phyloP scores from a whole-genome alignment of 1,140 invertebrate species.

The Lysiphlebus fabarum region DNA sequence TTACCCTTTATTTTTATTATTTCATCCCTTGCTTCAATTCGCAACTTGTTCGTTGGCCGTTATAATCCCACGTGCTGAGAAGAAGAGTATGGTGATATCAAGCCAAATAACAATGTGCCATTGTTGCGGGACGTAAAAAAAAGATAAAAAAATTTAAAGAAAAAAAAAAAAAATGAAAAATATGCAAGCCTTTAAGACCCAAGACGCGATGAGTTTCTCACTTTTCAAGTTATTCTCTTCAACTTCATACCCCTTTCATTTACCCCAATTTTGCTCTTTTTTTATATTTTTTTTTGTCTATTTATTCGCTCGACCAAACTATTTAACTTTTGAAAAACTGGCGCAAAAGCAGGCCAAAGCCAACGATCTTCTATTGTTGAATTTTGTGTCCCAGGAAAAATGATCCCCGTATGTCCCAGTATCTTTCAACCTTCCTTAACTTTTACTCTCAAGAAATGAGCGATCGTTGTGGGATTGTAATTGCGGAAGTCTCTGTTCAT shows the following conservation, averaged over 20 bases:
- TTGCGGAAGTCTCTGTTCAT: no score
- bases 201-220: slow-evolving; percentile 25
- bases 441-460: no score
- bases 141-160: no score
- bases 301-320: slow-evolving; percentile 5
- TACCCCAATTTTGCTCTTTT: slow-evolving; percentile 13
- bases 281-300: neutral
- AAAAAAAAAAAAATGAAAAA: slow-evolving; percentile 32
- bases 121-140: slow-evolving; percentile 29
- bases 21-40: slow-evolving; percentile 10
- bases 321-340: neutral
- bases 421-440: neutral
- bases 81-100: neutral
- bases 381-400: neutral
- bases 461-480: no score
- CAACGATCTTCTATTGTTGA: slow-evolving; percentile 14
- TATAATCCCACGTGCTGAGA: no score
- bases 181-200: slow-evolving; percentile 43
- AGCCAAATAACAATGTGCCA: slow-evolving; percentile 43
- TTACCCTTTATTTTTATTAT: slow-evolving; percentile 6
- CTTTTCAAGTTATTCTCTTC: slow-evolving; percentile 22
- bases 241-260: neutral
- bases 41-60: neutral
- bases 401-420: neutral
- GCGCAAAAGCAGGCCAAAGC: slow-evolving; percentile 14